Conservation (phyloP, 2,888 invertebrate genomes). For the Coecobrya sp. region DNA sequence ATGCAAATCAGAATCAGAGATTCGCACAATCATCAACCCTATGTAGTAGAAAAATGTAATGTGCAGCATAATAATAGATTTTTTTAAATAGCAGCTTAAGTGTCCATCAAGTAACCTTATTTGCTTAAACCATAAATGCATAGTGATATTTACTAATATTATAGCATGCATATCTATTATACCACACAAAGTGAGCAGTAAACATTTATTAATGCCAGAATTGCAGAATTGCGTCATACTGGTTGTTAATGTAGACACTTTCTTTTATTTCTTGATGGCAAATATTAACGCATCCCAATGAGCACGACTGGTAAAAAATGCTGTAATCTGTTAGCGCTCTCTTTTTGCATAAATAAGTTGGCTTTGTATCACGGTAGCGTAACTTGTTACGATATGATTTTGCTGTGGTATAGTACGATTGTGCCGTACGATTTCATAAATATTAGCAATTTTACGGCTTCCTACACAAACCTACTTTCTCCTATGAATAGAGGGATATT, state of each 20-base stretch:
- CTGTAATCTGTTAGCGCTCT: neutral
- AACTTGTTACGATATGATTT: neutral
- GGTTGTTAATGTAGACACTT: neutral
- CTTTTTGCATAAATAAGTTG: neutral
- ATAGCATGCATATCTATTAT: too few species aligned
- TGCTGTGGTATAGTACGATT: neutral
- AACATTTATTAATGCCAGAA: neutral
- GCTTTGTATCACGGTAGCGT: neutral
- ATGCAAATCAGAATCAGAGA: too few species aligned
- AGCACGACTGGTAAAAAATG: neutral
- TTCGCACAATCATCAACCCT: too few species aligned
- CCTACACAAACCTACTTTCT: slow-evolving; percentile 46
- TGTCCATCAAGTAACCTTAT: too few species aligned
- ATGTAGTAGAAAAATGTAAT: too few species aligned
- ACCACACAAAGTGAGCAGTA: too few species aligned
- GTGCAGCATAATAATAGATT: too few species aligned
- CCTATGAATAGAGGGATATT: slow-evolving; percentile 31
- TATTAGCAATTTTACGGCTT: slow-evolving; percentile 58
- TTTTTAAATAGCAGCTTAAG: too few species aligned
- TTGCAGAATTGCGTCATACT: neutral
- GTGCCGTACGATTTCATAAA: too few species aligned
- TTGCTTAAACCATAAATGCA: too few species aligned
- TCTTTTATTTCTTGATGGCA: slow-evolving; percentile 12
- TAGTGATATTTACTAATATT: too few species aligned
- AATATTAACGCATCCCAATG: slow-evolving; percentile 22